A percentile compares a stretch with the other conserved stretches of the same genome.
These are phyloP conservation scores for Diabrotica balteata DNA, from an alignment of 2,888 invertebrate species.

Conservation along the genomic window DNA sequence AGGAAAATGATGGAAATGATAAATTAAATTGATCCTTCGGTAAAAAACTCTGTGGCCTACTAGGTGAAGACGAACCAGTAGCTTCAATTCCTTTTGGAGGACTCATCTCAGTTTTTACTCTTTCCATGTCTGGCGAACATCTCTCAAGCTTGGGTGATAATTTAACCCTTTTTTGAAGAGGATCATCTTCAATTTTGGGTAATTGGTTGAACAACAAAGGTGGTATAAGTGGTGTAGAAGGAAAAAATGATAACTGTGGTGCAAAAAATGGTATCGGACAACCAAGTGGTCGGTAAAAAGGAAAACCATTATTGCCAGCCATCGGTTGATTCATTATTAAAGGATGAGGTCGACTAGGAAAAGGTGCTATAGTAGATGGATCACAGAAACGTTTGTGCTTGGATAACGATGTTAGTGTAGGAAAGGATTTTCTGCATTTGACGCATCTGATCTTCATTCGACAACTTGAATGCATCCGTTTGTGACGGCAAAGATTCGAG, in stretches of 20 bases:
- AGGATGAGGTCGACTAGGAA: constrained; percentile 52
- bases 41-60: constrained; percentile 60
- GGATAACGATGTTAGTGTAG: constrained; percentile 87
- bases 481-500: constrained; percentile 99
- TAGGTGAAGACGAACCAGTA: constrained; percentile 71
- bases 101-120: constrained; percentile 59
- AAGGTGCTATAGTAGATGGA: constrained; percentile 67
- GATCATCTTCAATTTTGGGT: constrained; percentile 60
- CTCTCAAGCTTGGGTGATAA: constrained; percentile 25
- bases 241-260: constrained; percentile 65
- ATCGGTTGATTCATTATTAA: constrained; percentile 49
- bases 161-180: constrained; percentile 57
- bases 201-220: constrained; percentile 71
- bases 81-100: constrained; percentile 74
- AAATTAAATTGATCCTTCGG: constrained; percentile 24
- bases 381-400: constrained; percentile 98
- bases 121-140: constrained; percentile 3
- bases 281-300: constrained; percentile 74
- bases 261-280: constrained; percentile 68
- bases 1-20: constrained; percentile 32
- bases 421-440: constrained; percentile 93
- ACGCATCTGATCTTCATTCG: constrained; percentile 92
- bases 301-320: constrained; percentile 65
- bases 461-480: constrained; percentile 97
- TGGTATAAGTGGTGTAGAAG: constrained; percentile 66